Evolutionary conservation across 2,888 invertebrate genomes (phyloP).

Genomic region (Trachelus stipa): DNA sequence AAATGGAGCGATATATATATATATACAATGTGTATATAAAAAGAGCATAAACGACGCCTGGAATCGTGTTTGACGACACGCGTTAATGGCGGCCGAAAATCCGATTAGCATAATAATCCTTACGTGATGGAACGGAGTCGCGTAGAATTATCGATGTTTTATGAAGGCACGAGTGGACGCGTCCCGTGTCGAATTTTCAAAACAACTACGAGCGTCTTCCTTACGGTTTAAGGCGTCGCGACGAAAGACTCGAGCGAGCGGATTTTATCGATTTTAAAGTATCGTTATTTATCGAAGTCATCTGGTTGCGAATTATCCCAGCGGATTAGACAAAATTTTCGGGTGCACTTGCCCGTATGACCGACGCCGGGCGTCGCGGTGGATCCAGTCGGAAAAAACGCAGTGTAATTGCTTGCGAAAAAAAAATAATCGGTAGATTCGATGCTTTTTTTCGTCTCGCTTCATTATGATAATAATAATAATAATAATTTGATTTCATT

Average conservation of each 20-base stretch:
- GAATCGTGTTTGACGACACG: conserved; percentile 22
- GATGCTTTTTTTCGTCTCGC: too few relatives aligned
- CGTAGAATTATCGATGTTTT: neutral
- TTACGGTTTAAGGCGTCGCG: neutral
- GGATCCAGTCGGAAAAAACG: neutral
- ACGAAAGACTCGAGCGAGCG: neutral
- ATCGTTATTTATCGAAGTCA: neutral
- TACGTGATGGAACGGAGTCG: conserved; percentile 15
- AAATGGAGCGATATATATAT: too few relatives aligned
- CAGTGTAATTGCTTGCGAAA: too few relatives aligned
- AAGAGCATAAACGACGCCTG: conserved; percentile 13
- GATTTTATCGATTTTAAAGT: neutral
- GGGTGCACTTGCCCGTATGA: too few relatives aligned
- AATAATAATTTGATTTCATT: neutral
- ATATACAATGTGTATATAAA: neutral
- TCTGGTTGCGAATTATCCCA: neutral
- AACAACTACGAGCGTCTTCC: neutral
- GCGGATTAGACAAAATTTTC: neutral
- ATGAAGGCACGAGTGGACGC: neutral
- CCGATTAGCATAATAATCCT: conserved; percentile 35
- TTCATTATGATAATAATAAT: neutral
- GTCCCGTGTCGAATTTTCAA: neutral
- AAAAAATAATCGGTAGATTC: too few relatives aligned
- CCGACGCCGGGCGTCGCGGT: neutral
- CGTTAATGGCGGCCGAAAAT: conserved; percentile 28